Evolutionary conservation across 2,797 vertebrate species (phyloP).

Genomic region (Sus cebifrons): DNA sequence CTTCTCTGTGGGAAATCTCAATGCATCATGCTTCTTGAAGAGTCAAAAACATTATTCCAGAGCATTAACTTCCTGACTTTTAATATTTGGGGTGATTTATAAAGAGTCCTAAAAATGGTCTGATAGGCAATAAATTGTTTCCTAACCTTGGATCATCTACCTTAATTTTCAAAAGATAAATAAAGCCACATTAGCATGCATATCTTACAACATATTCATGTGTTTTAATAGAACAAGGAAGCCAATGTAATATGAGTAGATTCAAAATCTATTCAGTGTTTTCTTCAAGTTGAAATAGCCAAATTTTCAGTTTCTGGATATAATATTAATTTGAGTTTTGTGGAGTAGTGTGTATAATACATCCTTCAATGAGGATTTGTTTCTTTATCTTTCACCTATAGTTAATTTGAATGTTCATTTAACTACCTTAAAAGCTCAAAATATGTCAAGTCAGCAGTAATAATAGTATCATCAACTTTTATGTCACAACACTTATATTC

Average conservation of each 20-base stretch:
- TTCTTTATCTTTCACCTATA: not conserved
- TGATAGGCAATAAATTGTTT: not conserved
- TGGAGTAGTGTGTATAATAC: not conserved
- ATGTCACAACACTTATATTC: not conserved
- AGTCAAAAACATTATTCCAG: not conserved
- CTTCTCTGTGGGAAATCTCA: not conserved
- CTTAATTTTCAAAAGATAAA: not conserved
- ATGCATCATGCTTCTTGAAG: not conserved
- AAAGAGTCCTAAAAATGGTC: not conserved
- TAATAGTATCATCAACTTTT: not conserved
- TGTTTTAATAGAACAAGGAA: not conserved
- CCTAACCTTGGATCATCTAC: not conserved
- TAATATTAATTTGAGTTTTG: not conserved
- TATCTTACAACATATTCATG: not conserved
- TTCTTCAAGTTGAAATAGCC: slow-evolving; percentile 20
- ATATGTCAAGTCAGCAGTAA: not conserved
- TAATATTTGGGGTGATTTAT: not conserved
- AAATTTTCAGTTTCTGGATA: not conserved
- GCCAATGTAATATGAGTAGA: not conserved
- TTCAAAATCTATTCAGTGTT: not conserved
- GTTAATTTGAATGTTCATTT: not conserved
- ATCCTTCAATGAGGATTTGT: not conserved
- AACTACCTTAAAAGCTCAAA: not conserved
- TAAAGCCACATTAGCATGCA: not conserved
- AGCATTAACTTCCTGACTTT: not conserved